phyloP scores from a whole-genome alignment of 1,140 invertebrate species.

The Penaeus indicus region DNA sequence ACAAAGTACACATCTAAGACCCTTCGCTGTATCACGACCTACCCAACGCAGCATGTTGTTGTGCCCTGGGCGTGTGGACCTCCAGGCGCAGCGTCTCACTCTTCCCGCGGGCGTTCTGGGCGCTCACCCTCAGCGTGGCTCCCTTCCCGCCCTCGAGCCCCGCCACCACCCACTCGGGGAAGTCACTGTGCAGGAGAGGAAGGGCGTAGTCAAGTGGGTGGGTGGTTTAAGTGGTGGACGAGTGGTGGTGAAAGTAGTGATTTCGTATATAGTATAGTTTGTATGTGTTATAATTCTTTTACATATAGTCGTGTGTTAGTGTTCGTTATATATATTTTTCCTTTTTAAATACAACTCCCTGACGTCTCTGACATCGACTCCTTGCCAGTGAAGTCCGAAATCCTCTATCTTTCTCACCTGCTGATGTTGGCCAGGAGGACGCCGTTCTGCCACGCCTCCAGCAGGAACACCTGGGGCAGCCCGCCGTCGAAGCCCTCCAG shows the following conservation, averaged over 20 bases:
- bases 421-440: constrained; percentile 47
- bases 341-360: no score
- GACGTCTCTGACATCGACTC: constrained; percentile 73
- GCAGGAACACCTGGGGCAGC: constrained; percentile 61
- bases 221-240: background rate
- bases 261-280: background rate
- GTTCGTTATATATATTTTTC: no score
- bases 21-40: background rate
- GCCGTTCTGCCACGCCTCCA: constrained; percentile 48
- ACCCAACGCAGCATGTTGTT: constrained; percentile 27
- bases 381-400: constrained; percentile 73
- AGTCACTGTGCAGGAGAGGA: constrained; percentile 75
- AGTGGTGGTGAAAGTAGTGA: background rate
- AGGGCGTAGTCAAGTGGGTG: background rate
- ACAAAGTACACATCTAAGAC: background rate
- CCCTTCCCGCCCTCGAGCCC: constrained; percentile 35
- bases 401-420: constrained; percentile 20
- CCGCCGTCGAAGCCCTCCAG: constrained; percentile 86
- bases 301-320: no score
- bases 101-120: constrained; percentile 49
- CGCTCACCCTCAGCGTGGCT: constrained; percentile 28
- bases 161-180: constrained; percentile 57
- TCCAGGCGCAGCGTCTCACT: constrained; percentile 69
- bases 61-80: constrained; percentile 28
- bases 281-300: no score